These are phyloP conservation scores for Trigoniulus corallinus DNA, from an alignment of 1,140 invertebrate genomes.

Conservation along the genomic window DNA sequence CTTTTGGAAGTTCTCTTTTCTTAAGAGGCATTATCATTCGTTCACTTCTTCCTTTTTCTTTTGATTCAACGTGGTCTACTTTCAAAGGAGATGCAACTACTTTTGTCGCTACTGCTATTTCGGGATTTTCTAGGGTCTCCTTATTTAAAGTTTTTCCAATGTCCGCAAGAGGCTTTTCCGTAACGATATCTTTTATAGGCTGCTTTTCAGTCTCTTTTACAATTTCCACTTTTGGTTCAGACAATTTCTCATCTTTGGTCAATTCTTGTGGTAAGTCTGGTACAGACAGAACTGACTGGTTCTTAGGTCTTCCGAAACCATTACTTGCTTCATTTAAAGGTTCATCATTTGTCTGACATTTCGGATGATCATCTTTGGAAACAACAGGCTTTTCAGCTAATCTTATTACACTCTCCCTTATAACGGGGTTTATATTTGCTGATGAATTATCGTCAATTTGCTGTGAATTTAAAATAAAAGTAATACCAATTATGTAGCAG, in stretches of 20 bases:
- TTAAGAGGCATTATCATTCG: conserved; percentile 3
- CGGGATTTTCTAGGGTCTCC: not conserved
- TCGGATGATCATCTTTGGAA: too few relatives aligned
- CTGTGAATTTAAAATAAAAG: too few relatives aligned
- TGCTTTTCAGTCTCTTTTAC: not conserved
- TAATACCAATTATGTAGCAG: too few relatives aligned
- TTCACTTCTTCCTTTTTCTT: not conserved
- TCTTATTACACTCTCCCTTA: not conserved
- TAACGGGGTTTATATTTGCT: not conserved
- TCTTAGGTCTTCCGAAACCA: not conserved
- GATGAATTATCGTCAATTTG: too few relatives aligned
- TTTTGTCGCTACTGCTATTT: too few relatives aligned
- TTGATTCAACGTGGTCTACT: too few relatives aligned
- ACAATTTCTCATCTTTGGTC: not conserved
- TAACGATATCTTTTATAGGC: not conserved
- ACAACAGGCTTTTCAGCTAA: conserved; percentile 7
- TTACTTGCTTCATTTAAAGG: conserved; percentile 30
- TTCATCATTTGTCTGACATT: too few relatives aligned
- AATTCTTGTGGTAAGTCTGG: not conserved
- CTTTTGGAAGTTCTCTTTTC: too few relatives aligned
- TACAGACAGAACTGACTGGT: too few relatives aligned
- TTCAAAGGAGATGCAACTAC: too few relatives aligned
- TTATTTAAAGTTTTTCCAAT: not conserved
- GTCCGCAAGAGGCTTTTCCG: not conserved
- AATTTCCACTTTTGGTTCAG: not conserved